Base-by-base conservation (phyloP, 2,888 invertebrate species). In the Notodonta ziczac region DNA sequence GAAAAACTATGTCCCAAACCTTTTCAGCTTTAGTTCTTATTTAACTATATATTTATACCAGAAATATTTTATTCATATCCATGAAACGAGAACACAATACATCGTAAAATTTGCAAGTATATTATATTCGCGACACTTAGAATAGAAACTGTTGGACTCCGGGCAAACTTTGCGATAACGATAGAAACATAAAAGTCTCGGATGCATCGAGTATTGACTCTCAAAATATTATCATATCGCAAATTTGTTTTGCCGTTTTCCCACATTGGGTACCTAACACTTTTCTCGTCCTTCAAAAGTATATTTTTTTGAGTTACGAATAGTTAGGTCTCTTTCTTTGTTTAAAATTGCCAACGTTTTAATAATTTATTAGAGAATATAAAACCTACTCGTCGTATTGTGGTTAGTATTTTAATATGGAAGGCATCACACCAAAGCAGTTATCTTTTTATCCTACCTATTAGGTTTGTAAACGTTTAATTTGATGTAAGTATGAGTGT, bases 21-120 rank as follows among this genome's bases (percentile, higher is more conserved):
- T 46, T 42, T 46, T 6, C n/a, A 46, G 46, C 6, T 46, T 42
- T 46, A 46, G n/a, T 10, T 46, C 2, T 46, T 46, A 61, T 68
- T 62, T 58, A 32, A 65, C 14, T 56, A 39, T 58, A 24, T 24
- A 52, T 58, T 58, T 60, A 60, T 63, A 73, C 65, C 61, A 61
- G 42, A 59, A 55, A 77, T 78, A 69, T 74, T 70, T 75, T 77
- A 77, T 77, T 75, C 74, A 74, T 74, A 74, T 66, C 62, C 67
- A 59, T 69, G 63, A 70, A 72, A 69, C 67, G 73, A 69, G 71
- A 76, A 65, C 74, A 69, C 50, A 46, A 46, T 46, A 77, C 72
- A 74, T 74, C 76, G 73, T 71, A 77, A 78, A 74, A 77, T 77
- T 78, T 78, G 76, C 77, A 77, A 75, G 68, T 75, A 73, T 77